Evolutionary conservation across 1,140 invertebrate species (phyloP).

Genomic region (Andricus grossulariae): DNA sequence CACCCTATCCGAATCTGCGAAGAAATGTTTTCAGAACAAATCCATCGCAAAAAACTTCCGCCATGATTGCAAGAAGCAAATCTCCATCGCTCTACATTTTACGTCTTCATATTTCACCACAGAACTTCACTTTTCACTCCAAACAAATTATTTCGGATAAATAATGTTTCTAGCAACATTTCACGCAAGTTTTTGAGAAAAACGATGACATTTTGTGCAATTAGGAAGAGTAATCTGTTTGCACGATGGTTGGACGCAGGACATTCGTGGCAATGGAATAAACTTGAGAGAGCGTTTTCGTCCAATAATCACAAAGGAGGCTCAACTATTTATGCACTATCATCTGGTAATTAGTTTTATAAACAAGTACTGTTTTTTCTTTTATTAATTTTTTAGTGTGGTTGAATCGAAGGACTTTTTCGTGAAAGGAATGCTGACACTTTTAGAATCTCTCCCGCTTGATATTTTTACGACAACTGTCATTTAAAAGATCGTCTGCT

Average conservation of each 20-base stretch:
- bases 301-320: slow-evolving; percentile 35
- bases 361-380: slow-evolving; percentile 22
- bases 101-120: background rate
- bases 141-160: background rate
- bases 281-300: slow-evolving; percentile 41
- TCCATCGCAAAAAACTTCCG: background rate
- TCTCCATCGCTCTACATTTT: background rate
- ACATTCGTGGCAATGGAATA: background rate
- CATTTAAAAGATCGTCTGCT: slow-evolving; percentile 1
- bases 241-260: background rate
- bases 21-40: background rate
- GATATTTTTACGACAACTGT: background rate
- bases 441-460: background rate
- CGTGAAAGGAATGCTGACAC: background rate
- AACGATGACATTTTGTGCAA: background rate
- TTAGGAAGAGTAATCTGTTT: background rate
- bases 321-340: slow-evolving; percentile 76
- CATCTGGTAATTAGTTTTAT: slow-evolving; percentile 70
- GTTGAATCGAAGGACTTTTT: background rate
- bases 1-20: background rate
- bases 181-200: background rate
- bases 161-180: background rate
- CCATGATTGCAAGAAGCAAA: slow-evolving; percentile 1
- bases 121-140: background rate
- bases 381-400: background rate